A percentile compares a stretch with the other conserved stretches of the same genome.
Conservation (phyloP, 2,797 vertebrate genomes). For the Sphaeramia orbicularis region DNA sequence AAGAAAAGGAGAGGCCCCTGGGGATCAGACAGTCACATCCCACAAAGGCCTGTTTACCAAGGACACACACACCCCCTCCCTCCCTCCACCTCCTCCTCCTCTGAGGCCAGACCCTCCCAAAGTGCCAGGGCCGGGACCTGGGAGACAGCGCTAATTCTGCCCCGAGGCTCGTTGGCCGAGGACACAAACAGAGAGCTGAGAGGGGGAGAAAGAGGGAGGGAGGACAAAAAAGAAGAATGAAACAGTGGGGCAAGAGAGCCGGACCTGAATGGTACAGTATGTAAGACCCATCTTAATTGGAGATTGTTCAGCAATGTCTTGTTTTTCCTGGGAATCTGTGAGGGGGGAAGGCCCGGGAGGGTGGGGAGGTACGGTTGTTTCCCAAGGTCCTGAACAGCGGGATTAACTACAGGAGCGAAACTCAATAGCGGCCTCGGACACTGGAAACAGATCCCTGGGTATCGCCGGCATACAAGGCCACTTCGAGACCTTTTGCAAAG, state of each 20-base stretch:
- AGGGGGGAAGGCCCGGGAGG: conserved; percentile 45
- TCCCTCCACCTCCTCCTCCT: conserved; percentile 23
- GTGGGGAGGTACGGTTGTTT: conserved; percentile 72
- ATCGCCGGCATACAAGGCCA: conserved; percentile 75
- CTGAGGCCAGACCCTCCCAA: conserved; percentile 64
- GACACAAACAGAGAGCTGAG: conserved; percentile 71
- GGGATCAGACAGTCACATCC: conserved; percentile 85
- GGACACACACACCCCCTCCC: conserved; percentile 70
- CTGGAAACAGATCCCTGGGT: conserved; percentile 81
- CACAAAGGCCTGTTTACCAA: conserved; percentile 86
- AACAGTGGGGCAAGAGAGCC: conserved; percentile 50
- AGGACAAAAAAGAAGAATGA: conserved; percentile 36
- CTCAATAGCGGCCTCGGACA: conserved; percentile 80
- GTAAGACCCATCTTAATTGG: conserved; percentile 85
- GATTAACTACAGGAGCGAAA: conserved; percentile 82
- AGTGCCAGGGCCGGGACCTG: conserved; percentile 82
- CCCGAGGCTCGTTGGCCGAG: conserved; percentile 76
- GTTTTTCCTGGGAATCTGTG: conserved; percentile 83
- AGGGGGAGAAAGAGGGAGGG: conserved; percentile 55
- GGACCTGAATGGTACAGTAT: conserved; percentile 81
- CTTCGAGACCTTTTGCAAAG: conserved; percentile 77
- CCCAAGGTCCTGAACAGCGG: conserved; percentile 87
- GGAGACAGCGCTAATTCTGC: conserved; percentile 83
- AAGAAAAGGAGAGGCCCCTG: conserved; percentile 74
- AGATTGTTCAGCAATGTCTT: conserved; percentile 83